These are phyloP conservation scores for Noctua janthina DNA, from an alignment of 2,888 invertebrate species.

Conservation along the genomic window DNA sequence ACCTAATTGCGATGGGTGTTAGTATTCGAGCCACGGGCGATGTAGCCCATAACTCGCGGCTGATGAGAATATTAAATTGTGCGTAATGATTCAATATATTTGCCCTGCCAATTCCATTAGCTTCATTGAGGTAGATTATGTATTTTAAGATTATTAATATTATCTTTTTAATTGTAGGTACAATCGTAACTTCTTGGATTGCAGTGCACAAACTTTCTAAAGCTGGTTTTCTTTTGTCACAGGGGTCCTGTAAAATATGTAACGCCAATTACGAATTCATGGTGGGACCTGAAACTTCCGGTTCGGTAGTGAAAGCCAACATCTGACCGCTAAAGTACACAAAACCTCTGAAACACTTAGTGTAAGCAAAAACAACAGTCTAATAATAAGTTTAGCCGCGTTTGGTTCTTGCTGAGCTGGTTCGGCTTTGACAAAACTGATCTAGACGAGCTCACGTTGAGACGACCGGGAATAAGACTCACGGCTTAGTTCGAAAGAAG, in stretches of 20 bases:
- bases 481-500: not conserved
- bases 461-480: not conserved
- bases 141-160: not conserved
- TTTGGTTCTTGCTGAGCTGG: slow-evolving; percentile 3
- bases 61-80: slow-evolving; percentile 34
- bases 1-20: slow-evolving; percentile 14
- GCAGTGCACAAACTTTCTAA: not conserved
- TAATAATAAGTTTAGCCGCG: not conserved
- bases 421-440: slow-evolving; percentile 1
- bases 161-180: not conserved
- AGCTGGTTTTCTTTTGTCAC: not conserved
- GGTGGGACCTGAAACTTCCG: not conserved
- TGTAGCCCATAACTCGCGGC: slow-evolving; percentile 23
- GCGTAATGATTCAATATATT: slow-evolving; percentile 39
- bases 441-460: not conserved
- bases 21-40: slow-evolving; percentile 14
- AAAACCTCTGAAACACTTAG: slow-evolving; percentile 2
- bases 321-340: slow-evolving; percentile 17
- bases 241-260: not conserved
- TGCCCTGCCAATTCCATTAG: slow-evolving; percentile 15
- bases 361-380: slow-evolving; percentile 16
- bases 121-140: slow-evolving; percentile 9
- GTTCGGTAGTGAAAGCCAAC: slow-evolving; percentile 3
- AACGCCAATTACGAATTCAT: not conserved
- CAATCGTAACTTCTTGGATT: not conserved